Percentiles rank a stretch among this genome's conserved stretches.
Evolutionary conservation across 2,888 invertebrate species (phyloP).

Genomic region (Eupsilia transversa): DNA sequence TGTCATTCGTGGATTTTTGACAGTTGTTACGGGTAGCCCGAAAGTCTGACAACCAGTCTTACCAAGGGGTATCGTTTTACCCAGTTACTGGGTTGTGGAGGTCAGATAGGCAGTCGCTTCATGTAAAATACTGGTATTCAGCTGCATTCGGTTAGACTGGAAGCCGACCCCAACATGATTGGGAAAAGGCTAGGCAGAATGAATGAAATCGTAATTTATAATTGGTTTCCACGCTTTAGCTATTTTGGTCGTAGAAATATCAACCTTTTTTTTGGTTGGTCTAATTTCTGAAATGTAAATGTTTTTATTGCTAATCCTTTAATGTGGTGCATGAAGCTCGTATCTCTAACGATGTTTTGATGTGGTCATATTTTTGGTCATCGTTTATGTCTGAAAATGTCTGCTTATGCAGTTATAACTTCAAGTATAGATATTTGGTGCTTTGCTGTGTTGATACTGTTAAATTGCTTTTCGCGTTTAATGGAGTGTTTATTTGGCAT

Average conservation of each 20-base stretch:
- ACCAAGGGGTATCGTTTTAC: no score
- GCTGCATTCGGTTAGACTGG: no score
- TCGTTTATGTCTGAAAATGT: constrained; percentile 23
- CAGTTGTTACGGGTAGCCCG: no score
- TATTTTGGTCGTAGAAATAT: constrained; percentile 2
- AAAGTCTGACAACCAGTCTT: no score
- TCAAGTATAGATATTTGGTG: constrained; percentile 18
- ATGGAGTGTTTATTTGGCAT: constrained; percentile 11
- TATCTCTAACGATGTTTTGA: constrained; percentile 20
- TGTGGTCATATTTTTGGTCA: constrained; percentile 35
- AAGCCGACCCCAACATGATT: no score
- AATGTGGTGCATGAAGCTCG: constrained; percentile 25
- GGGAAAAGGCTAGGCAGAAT: no score
- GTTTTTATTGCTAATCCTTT: constrained; percentile 6
- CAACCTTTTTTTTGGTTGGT: not conserved
- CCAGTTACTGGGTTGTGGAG: no score
- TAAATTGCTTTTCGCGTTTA: not conserved
- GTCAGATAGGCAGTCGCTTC: no score
- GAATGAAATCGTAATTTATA: no score
- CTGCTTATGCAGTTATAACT: constrained; percentile 11
- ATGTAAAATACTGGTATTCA: no score
- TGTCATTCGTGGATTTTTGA: no score
- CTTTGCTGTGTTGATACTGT: not conserved
- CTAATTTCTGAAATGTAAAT: constrained; percentile 2
- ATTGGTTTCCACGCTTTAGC: not conserved